These are phyloP conservation scores for Coluber constrictor DNA, from an alignment of 2,797 vertebrate species.

Conservation along the genomic window DNA sequence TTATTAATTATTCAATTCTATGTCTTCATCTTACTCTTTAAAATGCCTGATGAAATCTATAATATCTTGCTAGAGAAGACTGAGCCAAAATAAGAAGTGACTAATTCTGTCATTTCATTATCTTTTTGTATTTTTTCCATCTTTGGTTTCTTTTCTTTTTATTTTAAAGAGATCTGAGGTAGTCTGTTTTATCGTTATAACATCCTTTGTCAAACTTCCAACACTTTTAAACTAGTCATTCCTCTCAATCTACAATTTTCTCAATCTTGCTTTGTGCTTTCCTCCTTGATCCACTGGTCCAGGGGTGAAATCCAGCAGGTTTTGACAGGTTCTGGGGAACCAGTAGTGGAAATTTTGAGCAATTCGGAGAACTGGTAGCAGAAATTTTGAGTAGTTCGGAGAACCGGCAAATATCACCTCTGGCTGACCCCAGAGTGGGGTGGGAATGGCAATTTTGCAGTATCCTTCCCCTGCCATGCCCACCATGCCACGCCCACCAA, in stretches of 20 bases:
- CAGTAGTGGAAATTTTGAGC: too few relatives aligned
- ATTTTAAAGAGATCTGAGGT: background rate
- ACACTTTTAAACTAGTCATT: background rate
- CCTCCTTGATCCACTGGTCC: background rate
- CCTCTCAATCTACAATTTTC: background rate
- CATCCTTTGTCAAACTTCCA: background rate
- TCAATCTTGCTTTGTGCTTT: background rate
- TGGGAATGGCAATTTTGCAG: too few relatives aligned
- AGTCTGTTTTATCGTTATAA: background rate
- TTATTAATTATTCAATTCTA: background rate
- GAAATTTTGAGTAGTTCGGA: too few relatives aligned
- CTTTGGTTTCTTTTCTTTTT: background rate
- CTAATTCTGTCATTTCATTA: background rate
- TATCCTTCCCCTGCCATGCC: too few relatives aligned
- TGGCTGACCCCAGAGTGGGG: too few relatives aligned
- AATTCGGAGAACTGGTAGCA: too few relatives aligned
- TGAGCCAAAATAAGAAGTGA: background rate
- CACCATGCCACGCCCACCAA: too few relatives aligned
- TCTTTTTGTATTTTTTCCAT: background rate
- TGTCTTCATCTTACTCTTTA: background rate
- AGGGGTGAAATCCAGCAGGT: too few relatives aligned
- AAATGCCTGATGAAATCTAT: background rate
- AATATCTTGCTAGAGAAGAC: background rate
- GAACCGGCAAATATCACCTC: too few relatives aligned
- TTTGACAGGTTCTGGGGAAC: too few relatives aligned